phyloP scores from a whole-genome alignment of 2,888 invertebrate genomes.

The Megaustenia siamemsis region DNA sequence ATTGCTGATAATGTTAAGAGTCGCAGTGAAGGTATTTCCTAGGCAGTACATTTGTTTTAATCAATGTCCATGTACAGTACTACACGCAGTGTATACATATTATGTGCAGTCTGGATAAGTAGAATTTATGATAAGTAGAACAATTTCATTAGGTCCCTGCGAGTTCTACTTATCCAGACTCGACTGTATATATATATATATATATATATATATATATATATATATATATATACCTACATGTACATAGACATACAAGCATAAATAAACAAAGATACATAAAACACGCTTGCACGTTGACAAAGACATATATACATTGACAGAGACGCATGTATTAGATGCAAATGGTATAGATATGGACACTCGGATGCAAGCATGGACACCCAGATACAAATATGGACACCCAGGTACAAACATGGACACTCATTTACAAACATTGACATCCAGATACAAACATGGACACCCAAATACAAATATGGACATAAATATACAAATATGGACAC shows the following conservation, averaged over 20 bases:
- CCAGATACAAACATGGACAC: not conserved
- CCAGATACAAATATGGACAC: not conserved
- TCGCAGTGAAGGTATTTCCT: too few species aligned
- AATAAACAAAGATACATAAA: not conserved
- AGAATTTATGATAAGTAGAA: too few species aligned
- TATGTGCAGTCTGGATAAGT: too few species aligned
- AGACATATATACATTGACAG: too few species aligned
- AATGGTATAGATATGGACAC: too few species aligned
- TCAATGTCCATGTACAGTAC: too few species aligned
- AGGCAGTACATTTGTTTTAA: too few species aligned
- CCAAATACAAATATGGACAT: not conserved
- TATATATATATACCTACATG: not conserved
- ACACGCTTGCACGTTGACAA: too few species aligned
- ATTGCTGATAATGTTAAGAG: too few species aligned
- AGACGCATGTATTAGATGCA: too few species aligned
- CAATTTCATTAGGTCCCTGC: too few species aligned
- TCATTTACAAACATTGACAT: not conserved
- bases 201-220: not conserved
- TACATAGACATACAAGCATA: conserved; percentile 3
- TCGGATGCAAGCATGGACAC: not conserved
- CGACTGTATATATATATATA: conserved; percentile 4
- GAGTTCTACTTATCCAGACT: not conserved
- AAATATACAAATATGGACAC: conserved; percentile 11
- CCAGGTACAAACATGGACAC: conserved; percentile 6
- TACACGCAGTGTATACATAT: too few species aligned